These are phyloP conservation scores for Pedionomus torquatus DNA, from an alignment of 2,113 vertebrate species.

Conservation along the genomic window DNA sequence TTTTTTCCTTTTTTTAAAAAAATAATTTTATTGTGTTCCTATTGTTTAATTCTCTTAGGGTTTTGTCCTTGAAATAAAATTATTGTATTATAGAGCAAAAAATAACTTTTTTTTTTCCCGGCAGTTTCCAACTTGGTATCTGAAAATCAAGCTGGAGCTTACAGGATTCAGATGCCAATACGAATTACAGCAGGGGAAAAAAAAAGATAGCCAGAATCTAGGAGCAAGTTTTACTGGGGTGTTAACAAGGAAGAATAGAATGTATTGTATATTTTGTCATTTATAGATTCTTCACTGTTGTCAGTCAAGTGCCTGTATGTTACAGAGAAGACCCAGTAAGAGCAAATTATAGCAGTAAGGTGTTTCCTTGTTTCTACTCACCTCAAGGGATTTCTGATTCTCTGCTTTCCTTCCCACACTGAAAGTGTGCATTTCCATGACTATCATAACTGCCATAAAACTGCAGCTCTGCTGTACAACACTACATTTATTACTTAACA, in stretches of 20 bases:
- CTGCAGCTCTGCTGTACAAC: neutral
- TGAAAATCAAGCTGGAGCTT: neutral
- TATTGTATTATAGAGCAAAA: neutral
- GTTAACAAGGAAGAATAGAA: neutral
- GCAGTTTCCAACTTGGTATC: neutral
- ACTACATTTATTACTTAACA: conserved; percentile 17
- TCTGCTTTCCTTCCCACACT: neutral
- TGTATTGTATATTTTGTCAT: neutral
- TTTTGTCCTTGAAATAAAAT: neutral
- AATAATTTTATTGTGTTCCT: neutral
- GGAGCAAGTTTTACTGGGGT: neutral
- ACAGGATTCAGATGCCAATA: neutral
- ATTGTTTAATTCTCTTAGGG: neutral
- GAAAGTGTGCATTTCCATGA: neutral
- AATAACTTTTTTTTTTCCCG: neutral
- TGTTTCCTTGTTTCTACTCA: neutral
- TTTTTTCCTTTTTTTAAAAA: neutral
- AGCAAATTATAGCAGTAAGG: neutral
- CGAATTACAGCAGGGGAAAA: neutral
- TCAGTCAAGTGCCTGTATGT: neutral
- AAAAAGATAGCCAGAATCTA: neutral
- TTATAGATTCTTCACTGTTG: neutral
- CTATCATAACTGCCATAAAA: neutral
- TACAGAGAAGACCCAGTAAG: neutral
- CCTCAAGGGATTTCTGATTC: neutral